Conservation (phyloP, 2,888 invertebrate species). For the Polylopha cassiicola region DNA sequence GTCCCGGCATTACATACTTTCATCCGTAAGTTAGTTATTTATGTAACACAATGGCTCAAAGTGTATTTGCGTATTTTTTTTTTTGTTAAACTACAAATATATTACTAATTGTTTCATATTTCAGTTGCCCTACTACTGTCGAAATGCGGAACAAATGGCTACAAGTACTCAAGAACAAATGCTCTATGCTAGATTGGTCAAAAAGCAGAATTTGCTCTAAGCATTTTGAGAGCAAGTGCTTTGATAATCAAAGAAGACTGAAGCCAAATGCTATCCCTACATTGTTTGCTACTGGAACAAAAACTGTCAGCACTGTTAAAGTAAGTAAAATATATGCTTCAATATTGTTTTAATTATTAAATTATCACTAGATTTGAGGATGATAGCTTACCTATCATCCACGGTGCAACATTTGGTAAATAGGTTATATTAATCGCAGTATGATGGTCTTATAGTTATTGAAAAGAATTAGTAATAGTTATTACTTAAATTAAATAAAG, state of each 20-base stretch:
- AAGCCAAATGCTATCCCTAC: slow-evolving; percentile 58
- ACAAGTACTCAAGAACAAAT: slow-evolving; percentile 50
- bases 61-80: background rate
- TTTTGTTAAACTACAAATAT: background rate
- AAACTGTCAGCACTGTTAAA: slow-evolving; percentile 27
- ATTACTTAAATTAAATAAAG: no score
- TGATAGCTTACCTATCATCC: no score
- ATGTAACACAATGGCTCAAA: background rate
- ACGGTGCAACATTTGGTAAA: no score
- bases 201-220: slow-evolving; percentile 61
- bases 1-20: slow-evolving; percentile 47
- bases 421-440: no score
- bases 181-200: slow-evolving; percentile 52
- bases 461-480: no score
- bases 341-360: no score
- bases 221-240: slow-evolving; percentile 60
- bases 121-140: slow-evolving; percentile 49
- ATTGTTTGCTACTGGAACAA: slow-evolving; percentile 35
- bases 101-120: slow-evolving; percentile 21
- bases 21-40: slow-evolving; percentile 47
- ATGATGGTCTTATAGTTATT: no score
- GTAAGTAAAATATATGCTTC: slow-evolving; percentile 32
- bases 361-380: background rate
- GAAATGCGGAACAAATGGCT: slow-evolving; percentile 63
- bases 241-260: slow-evolving; percentile 52